Percentiles rank a stretch among this genome's conserved stretches.
phyloP scores from a whole-genome alignment of 1,140 invertebrate genomes.

The Tetraneura akinire region DNA sequence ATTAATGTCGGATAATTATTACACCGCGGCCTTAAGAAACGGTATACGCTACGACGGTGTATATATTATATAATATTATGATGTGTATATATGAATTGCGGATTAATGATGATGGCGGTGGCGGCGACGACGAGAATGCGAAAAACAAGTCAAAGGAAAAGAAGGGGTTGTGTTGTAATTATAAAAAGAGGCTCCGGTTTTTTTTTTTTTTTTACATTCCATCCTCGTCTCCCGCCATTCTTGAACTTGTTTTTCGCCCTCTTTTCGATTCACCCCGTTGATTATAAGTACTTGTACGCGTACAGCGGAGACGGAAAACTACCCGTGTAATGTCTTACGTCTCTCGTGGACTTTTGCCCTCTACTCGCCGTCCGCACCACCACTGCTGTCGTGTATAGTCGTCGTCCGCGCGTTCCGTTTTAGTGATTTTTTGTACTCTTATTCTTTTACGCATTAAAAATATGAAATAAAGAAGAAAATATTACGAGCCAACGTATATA shows the following conservation, averaged over 20 bases:
- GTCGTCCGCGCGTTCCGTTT: background rate
- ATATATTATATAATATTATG: no score
- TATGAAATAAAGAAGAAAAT: slow-evolving; percentile 23
- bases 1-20: slow-evolving; percentile 48
- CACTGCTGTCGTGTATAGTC: background rate
- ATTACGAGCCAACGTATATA: background rate
- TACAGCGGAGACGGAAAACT: slow-evolving; percentile 35
- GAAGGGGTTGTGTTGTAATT: slow-evolving; percentile 51
- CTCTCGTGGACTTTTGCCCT: slow-evolving; percentile 45
- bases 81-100: slow-evolving; percentile 51
- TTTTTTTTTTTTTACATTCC: slow-evolving; percentile 21
- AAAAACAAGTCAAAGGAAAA: slow-evolving; percentile 44
- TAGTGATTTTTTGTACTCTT: slow-evolving; percentile 23
- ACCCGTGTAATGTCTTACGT: slow-evolving; percentile 48
- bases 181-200: slow-evolving; percentile 47
- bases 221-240: slow-evolving; percentile 37
- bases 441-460: background rate
- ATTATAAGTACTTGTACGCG: slow-evolving; percentile 36
- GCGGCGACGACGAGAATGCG: slow-evolving; percentile 24
- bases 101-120: slow-evolving; percentile 36
- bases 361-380: background rate
- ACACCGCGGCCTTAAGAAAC: slow-evolving; percentile 44
- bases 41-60: background rate
- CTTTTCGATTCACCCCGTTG: slow-evolving; percentile 48
- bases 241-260: slow-evolving; percentile 51